These are phyloP conservation scores for Pammene fasciana DNA, from an alignment of 2,888 invertebrate species.

Conservation along the genomic window DNA sequence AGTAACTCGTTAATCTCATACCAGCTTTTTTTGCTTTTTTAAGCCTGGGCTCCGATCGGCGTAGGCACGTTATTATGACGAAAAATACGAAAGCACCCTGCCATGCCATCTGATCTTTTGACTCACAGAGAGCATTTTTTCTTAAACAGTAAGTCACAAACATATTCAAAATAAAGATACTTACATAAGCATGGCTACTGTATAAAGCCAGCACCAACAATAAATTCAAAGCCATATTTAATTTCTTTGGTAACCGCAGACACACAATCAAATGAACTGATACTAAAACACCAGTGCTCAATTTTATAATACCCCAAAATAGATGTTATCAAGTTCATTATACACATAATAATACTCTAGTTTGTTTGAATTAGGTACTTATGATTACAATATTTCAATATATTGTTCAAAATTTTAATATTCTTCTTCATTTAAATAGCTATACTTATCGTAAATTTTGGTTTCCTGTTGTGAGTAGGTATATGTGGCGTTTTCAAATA, in stretches of 20 bases:
- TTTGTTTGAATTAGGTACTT: no score
- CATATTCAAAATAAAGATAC: constrained; percentile 42
- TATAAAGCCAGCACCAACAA: constrained; percentile 43
- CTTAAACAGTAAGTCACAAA: not conserved
- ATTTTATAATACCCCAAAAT: constrained; percentile 23
- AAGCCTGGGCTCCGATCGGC: no score
- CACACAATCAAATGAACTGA: not conserved
- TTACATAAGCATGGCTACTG: constrained; percentile 45
- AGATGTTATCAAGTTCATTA: constrained; percentile 30
- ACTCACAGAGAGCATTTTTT: no score
- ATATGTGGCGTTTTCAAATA: no score
- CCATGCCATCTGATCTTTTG: no score
- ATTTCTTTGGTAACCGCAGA: not conserved
- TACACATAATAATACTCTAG: not conserved
- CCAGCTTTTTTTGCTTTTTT: no score
- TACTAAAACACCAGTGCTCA: constrained; percentile 2
- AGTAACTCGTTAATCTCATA: no score
- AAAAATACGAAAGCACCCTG: no score
- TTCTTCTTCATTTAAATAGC: not conserved
- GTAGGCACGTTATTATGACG: no score
- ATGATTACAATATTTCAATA: not conserved
- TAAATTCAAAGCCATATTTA: constrained; percentile 39
- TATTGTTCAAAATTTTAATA: not conserved
- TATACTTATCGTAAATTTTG: not conserved
- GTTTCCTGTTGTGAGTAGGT: not conserved